phyloP scores from a whole-genome alignment of 2,888 invertebrate genomes.

The Caenorhabditis sinica region DNA sequence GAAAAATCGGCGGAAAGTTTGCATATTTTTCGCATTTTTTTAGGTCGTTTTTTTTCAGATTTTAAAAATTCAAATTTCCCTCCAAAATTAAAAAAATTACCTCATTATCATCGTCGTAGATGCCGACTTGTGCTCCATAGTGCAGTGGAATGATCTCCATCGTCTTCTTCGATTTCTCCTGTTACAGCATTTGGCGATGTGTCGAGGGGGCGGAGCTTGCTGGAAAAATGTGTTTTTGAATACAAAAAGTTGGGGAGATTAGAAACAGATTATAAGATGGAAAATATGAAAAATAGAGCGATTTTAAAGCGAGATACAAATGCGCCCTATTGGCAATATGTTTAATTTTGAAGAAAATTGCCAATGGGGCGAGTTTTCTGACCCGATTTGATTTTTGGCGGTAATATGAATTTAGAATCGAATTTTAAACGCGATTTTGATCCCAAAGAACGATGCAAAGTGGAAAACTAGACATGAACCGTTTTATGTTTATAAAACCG shows the following conservation, averaged over 20 bases:
- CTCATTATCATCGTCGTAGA: conserved; percentile 57
- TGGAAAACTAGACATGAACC: too few relatives aligned
- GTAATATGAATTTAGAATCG: too few relatives aligned
- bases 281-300: not conserved
- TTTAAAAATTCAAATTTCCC: not conserved
- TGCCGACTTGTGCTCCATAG: conserved; percentile 61
- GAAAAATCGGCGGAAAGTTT: conserved; percentile 6
- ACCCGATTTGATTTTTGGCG: too few relatives aligned
- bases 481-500: too few relatives aligned
- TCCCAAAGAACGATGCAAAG: too few relatives aligned
- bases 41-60: conserved; percentile 9
- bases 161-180: not conserved
- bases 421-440: too few relatives aligned
- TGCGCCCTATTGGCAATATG: too few relatives aligned
- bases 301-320: not conserved
- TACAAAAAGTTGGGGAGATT: too few relatives aligned
- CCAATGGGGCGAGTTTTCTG: too few relatives aligned
- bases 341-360: too few relatives aligned
- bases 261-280: not conserved
- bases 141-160: conserved; percentile 66
- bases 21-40: not conserved
- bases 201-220: conserved; percentile 2
- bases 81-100: conserved; percentile 30
- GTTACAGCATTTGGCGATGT: conserved; percentile 18
- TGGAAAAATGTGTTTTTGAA: not conserved